Evolutionary conservation across 2,888 invertebrate genomes (phyloP).

Genomic region (Cyclophora punctaria): DNA sequence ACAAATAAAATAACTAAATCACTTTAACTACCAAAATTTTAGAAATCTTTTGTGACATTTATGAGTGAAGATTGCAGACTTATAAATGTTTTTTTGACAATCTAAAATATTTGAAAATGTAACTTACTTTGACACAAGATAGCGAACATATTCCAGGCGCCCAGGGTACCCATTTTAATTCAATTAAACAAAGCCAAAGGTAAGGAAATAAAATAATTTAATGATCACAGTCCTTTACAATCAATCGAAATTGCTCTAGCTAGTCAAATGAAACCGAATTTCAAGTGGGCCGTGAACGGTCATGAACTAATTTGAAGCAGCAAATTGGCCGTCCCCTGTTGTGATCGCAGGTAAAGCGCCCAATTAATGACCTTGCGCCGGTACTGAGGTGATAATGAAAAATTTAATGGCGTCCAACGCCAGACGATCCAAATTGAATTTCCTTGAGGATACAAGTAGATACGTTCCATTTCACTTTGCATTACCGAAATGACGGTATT

Average conservation of each 20-base stretch:
- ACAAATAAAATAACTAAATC: no score
- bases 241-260: conserved; percentile 4
- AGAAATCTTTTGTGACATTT: no score
- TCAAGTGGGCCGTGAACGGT: conserved; percentile 44
- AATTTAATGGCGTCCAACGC: conserved; percentile 44
- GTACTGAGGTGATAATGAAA: conserved; percentile 51
- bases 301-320: conserved; percentile 35
- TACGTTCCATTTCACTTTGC: no score
- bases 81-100: no score
- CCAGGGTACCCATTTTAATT: conserved; percentile 40
- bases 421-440: conserved; percentile 48
- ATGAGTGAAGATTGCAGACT: no score
- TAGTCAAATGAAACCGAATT: conserved; percentile 29
- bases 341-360: conserved; percentile 47
- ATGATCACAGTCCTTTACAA: neutral
- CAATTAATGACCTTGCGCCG: conserved; percentile 48
- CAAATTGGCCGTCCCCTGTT: conserved; percentile 38
- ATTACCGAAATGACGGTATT: no score
- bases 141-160: conserved; percentile 41
- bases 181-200: conserved; percentile 1
- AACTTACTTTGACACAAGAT: conserved; percentile 58
- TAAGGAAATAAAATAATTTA: conserved; percentile 5
- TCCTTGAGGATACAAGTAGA: conserved; percentile 28
- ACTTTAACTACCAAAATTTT: no score
- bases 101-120: neutral